Evolutionary conservation across 2,888 invertebrate genomes (phyloP).

Genomic region (Eristalis arbustorum): DNA sequence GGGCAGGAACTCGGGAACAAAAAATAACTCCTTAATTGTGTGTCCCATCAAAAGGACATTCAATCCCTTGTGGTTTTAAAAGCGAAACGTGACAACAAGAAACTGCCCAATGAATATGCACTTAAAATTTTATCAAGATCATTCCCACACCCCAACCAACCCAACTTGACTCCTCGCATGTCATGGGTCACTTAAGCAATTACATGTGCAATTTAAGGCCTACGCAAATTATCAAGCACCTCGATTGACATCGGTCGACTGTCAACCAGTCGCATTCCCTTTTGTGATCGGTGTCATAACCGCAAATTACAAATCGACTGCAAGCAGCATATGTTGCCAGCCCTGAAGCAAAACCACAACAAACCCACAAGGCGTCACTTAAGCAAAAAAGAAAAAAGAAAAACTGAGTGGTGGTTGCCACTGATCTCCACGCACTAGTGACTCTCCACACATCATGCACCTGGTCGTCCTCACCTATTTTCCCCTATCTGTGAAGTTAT

Average conservation of each 20-base stretch:
- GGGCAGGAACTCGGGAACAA: too few relatives aligned
- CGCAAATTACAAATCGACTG: conserved; percentile 50
- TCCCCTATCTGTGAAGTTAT: not conserved
- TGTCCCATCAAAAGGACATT: too few relatives aligned
- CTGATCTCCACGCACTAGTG: not conserved
- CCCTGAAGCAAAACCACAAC: conserved; percentile 43
- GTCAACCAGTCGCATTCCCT: not conserved
- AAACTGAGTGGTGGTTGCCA: not conserved
- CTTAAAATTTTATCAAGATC: too few relatives aligned
- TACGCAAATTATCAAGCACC: too few relatives aligned
- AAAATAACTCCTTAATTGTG: too few relatives aligned
- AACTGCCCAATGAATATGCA: too few relatives aligned
- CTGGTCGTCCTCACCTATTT: not conserved
- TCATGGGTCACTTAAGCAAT: not conserved
- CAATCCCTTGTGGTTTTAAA: too few relatives aligned
- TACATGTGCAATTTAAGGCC: not conserved
- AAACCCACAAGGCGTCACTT: conserved; percentile 3
- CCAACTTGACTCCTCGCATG: not conserved
- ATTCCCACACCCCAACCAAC: not conserved
- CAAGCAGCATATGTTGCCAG: conserved; percentile 54
- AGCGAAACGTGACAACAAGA: too few relatives aligned
- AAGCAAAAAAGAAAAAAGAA: not conserved
- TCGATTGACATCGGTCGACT: not conserved
- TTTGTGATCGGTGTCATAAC: conserved; percentile 43
- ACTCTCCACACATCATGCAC: not conserved